Conservation (phyloP, 2,888 invertebrate species). For the Holacanthella duospinosa region DNA sequence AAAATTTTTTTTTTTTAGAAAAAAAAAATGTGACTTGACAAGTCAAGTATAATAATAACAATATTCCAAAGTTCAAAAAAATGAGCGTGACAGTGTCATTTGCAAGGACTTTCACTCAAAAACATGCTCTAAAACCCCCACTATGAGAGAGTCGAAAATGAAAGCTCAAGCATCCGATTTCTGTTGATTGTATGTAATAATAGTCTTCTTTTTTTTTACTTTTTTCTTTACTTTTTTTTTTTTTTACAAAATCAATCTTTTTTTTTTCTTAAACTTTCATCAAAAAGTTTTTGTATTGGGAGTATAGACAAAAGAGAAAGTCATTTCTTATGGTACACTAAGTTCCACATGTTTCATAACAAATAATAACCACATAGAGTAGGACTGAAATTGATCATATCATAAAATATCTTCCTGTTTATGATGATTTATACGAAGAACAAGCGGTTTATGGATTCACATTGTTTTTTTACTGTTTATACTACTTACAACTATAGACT, state of each 20-base stretch:
- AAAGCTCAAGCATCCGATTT: neutral
- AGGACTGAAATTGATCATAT: neutral
- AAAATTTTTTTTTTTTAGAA: too few species aligned
- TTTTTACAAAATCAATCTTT: neutral
- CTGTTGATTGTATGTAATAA: neutral
- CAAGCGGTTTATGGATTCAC: neutral
- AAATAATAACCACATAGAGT: too few species aligned
- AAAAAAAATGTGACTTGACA: too few species aligned
- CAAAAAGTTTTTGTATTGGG: neutral
- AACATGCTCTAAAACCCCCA: neutral
- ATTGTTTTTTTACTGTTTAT: constrained; percentile 4
- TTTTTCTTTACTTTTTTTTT: neutral
- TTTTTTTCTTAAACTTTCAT: neutral
- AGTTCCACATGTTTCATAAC: neutral
- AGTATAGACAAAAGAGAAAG: neutral
- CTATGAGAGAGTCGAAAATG: neutral
- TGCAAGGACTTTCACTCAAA: neutral
- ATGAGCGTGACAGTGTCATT: constrained; percentile 1
- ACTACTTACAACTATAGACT: neutral
- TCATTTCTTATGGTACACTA: neutral
- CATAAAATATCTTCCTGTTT: constrained; percentile 2
- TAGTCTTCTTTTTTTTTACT: neutral
- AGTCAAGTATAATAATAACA: neutral
- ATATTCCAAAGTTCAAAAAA: neutral
- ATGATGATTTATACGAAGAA: neutral